Evolutionary conservation across 2,888 invertebrate species (phyloP), one percentile per base, ranked within the genome.

Genomic region (Plagiodera versicolora): DNA sequence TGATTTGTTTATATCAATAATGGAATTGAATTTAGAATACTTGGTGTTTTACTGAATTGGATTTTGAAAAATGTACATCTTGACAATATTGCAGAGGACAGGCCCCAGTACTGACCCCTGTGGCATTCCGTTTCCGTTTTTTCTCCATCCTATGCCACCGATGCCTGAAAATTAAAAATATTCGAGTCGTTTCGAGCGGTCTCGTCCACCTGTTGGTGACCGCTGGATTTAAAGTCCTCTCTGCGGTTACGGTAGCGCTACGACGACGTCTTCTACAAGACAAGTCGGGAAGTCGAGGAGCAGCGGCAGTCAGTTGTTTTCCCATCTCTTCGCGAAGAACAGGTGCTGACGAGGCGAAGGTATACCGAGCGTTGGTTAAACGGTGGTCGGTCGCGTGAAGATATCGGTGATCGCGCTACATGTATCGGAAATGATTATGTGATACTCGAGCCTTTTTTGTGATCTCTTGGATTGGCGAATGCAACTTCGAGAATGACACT

Each of bases 161-260:
- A n/a, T n/a, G n/a, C n/a, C n/a, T n/a, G n/a, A n/a, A n/a, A n/a
- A n/a, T n/a, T n/a, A n/a, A n/a, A n/a, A n/a, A n/a, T n/a, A n/a
- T n/a, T n/a, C n/a, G n/a, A n/a, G n/a, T n/a, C n/a, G n/a, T n/a
- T n/a, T n/a, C n/a, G n/a, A n/a, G n/a, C n/a, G n/a, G n/a, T n/a
- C n/a, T n/a, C n/a, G 48, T 44, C 53, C 45, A 60, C 51, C 52
- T 60, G 56, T 58, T 66, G 57, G 53, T 49, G 18, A 58, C 60
- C 57, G 59, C 65, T 56, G 56, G 63, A 63, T 56, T 66, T 64
- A 68, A 68, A 67, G 61, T 59, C 68, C 65, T 56, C 62, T 49
- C n/a, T n/a, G 58, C 57, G 62, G 65, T 68, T 62, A 62, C 60
- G 64, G 66, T 67, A 68, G 68, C 66, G 64, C 64, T 66, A 61